These are phyloP conservation scores for Phrynocephalus guinanensis DNA, from an alignment of 2,797 vertebrate genomes.

Conservation along the genomic window DNA sequence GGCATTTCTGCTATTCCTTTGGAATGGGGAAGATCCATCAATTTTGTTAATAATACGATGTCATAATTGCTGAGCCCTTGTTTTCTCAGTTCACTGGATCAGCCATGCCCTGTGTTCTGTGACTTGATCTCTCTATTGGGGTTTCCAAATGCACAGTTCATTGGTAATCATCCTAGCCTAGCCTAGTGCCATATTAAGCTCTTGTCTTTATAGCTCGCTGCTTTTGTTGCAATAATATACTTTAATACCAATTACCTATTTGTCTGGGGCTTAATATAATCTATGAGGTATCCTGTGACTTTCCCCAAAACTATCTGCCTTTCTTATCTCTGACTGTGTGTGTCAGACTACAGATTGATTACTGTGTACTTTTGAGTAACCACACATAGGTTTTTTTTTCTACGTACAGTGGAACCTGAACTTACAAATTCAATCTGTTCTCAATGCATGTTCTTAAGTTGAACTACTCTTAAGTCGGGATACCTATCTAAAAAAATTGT, in stretches of 20 bases:
- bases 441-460: no score
- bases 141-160: neutral
- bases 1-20: neutral
- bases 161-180: neutral
- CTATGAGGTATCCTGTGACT: neutral
- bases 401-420: no score
- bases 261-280: neutral
- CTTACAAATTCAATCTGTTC: no score
- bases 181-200: neutral
- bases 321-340: neutral
- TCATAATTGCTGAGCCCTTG: neutral
- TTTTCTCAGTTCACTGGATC: neutral
- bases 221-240: neutral
- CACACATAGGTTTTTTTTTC: neutral
- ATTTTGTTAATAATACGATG: neutral
- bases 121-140: conserved; percentile 6
- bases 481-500: no score
- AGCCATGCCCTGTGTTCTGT: neutral
- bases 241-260: neutral
- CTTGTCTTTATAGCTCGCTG: neutral
- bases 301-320: neutral
- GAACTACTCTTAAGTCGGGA: no score
- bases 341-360: no score
- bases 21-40: neutral
- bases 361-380: neutral